Evolutionary conservation across 2,888 invertebrate species (phyloP), one percentile per base, ranked within the genome.

Genomic region (Acleris emargana): DNA sequence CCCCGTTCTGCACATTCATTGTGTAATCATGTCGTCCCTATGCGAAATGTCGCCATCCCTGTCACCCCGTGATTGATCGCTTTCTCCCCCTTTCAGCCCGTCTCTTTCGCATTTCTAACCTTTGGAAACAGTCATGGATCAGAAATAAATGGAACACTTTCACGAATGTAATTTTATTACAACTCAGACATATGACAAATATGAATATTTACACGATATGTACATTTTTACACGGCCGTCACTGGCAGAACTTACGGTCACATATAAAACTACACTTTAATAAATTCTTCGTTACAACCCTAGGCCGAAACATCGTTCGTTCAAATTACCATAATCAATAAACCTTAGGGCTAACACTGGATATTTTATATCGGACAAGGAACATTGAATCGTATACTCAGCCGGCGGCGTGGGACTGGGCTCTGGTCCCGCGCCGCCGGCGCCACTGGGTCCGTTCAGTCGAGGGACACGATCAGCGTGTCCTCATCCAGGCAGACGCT

Each of bases 121-220:
- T 38, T 38, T 4, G 38, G 38, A 38, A 38, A 38, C 38, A 38
- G 38, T 38, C 13, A 38, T 13, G 38, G 38, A 38, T 20, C 50
- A 57, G 70, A 69, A 69, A 76, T 58, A 61, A 32, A 69, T 45
- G 69, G 61, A 57, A 72, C 70, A 75, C 68, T 72, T 76, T 75
- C 77, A 81, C 75, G 79, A 84, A 85, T 77, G 84, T 87, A 84
- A 85, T 86, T 87, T 88, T 82, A 87, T 85, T 88, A 83, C 82
- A 88, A 86, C 83, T 83, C 72, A 76, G 81, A 88, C 84, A 87
- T 82, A 81, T 84, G 86, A 88, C 86, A 86, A 86, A 76, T 80
- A 82, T 77, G 78, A 86, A 82, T 91, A 90, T 91, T 88, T 90
- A 91, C 91, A 91, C 83, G 91, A 91, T 91, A 91, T 91, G 91